Evolutionary conservation across 2,113 vertebrate species (phyloP), one percentile per base, ranked within the genome.

Genomic region (Gopherus evgoodei): DNA sequence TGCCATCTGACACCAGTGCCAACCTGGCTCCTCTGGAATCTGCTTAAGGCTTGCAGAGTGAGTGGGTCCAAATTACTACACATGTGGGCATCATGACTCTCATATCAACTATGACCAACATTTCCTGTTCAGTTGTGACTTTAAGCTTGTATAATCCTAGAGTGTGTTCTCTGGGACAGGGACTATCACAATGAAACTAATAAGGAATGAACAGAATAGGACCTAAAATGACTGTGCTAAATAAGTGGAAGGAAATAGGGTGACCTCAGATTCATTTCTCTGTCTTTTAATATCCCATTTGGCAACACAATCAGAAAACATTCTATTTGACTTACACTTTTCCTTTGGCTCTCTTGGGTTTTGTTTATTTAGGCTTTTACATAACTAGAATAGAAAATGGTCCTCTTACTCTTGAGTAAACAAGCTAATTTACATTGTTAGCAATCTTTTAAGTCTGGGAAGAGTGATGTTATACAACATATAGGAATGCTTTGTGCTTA

Each of bases 371-470:
- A 91, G 57, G 62, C 17, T 10, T 93, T 94, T 91, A 80, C 89
- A 89, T 90, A 92, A 83, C 3, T 31, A 11, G 47, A 88, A 89
- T 31, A 81, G 49, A 84, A 80, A 86, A 35, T 86, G 17, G 2
- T 86, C 24, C 49, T n/a, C 81, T 87, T 93, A 17, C 53, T 91
- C 79, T 57, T 79, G 27, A 65, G 75, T 89, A 76, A 89, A 88
- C 29, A 27, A 91, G 69, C 75, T 93, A 96, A 88, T 72, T 47
- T 78, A 38, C 14, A 92, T 86, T 81, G 92, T 50, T 24, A 85
- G 10, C 81, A 91, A 83, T 89, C 35, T 94, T 87, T 90, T 92
- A 95, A 92, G 52, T 47, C 25, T 31, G 85, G 72, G 53, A 90
- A 88, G 35, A n/a, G 62, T 88, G 22, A 79, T 42, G 50, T 5